Evolutionary conservation across 2,888 invertebrate species (phyloP).

Genomic region (Phalangium opilio): DNA sequence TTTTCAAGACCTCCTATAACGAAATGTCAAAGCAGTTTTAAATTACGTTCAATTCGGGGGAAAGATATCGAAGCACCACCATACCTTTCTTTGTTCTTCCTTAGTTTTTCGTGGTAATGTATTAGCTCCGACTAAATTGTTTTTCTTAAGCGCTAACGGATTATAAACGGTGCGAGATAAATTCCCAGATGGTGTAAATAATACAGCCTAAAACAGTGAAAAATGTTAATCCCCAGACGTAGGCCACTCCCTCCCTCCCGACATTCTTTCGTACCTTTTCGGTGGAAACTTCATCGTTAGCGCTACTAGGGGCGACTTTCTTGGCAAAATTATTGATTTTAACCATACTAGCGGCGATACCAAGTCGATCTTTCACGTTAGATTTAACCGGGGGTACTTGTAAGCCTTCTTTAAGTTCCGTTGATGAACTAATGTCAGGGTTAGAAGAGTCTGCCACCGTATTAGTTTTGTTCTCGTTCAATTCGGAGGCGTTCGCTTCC

Average conservation of each 20-base stretch:
- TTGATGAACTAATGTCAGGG: too few species aligned
- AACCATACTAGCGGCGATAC: slow-evolving; percentile 21
- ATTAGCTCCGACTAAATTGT: slow-evolving; percentile 11
- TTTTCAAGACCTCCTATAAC: slow-evolving; percentile 46
- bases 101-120: slow-evolving; percentile 33
- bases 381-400: slow-evolving; percentile 15
- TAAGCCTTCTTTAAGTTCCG: background rate
- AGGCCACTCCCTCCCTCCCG: too few species aligned
- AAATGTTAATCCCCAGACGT: too few species aligned
- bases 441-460: too few species aligned
- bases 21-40: too few species aligned
- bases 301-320: background rate
- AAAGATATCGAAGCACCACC: slow-evolving; percentile 5
- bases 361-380: slow-evolving; percentile 40
- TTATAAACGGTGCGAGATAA: slow-evolving; percentile 39
- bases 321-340: background rate
- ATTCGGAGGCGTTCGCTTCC: too few species aligned
- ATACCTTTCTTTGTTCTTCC: slow-evolving; percentile 49
- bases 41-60: too few species aligned
- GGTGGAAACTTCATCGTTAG: slow-evolving; percentile 1
- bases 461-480: too few species aligned
- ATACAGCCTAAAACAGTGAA: slow-evolving; percentile 17
- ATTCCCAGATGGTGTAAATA: slow-evolving; percentile 29
- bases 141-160: slow-evolving; percentile 29
- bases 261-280: slow-evolving; percentile 9